Percentiles rank a stretch among this genome's conserved stretches.
These are phyloP conservation scores for Alligator mississippiensis DNA, from an alignment of 2,113 vertebrate genomes.

Conservation along the genomic window DNA sequence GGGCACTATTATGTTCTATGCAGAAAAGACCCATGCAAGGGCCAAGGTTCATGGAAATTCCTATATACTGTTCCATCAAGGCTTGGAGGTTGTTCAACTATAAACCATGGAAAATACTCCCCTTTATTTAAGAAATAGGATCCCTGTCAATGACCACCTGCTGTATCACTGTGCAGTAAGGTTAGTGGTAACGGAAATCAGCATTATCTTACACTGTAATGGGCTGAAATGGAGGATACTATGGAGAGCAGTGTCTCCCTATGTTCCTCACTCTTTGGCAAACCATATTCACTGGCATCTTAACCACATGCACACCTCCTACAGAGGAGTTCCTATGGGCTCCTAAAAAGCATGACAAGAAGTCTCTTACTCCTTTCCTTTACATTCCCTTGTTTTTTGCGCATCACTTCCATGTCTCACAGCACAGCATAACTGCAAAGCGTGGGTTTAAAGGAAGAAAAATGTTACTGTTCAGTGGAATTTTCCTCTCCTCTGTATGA, in stretches of 20 bases:
- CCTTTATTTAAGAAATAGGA: not conserved
- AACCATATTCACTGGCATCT: not conserved
- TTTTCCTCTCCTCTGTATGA: not conserved
- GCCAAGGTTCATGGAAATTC: not conserved
- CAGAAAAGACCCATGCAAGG: not conserved
- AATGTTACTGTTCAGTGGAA: not conserved
- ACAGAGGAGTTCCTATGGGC: not conserved
- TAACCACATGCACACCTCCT: not conserved
- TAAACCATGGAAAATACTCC: not conserved
- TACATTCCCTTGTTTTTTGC: not conserved
- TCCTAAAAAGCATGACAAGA: no score
- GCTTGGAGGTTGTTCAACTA: not conserved
- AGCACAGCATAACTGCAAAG: not conserved
- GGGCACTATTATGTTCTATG: not conserved
- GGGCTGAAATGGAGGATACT: not conserved
- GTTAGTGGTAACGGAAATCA: not conserved
- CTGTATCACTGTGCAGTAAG: not conserved
- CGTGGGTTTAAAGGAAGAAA: not conserved
- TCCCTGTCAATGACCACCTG: not conserved
- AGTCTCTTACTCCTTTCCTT: not conserved
- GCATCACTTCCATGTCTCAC: not conserved
- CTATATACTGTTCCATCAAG: not conserved
- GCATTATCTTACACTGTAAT: fast-evolving
- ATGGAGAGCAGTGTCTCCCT: fast-evolving
- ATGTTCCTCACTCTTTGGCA: not conserved